Evolutionary conservation across 53 echinoderm and acorn worm genomes (phyloP).

Genomic region (Henricia sp.): DNA sequence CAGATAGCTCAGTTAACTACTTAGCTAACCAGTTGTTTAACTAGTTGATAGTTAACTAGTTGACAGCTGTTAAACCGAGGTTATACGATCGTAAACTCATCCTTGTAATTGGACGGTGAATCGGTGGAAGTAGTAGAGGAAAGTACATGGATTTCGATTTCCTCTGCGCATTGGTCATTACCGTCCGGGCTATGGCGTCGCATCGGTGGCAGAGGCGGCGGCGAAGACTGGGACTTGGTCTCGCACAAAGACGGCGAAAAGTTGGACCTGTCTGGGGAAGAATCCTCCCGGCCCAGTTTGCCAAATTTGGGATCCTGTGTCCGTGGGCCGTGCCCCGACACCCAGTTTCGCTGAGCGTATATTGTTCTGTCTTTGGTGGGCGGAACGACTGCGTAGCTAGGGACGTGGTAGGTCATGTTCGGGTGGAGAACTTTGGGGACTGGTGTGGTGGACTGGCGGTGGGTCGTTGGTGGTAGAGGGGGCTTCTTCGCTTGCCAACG

Average conservation of each 20-base stretch:
- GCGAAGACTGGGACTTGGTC: slow-evolving; percentile 61
- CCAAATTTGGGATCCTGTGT: not conserved
- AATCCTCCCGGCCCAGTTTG: not conserved
- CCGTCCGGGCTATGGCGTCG: slow-evolving; percentile 72
- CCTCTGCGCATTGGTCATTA: slow-evolving; percentile 60
- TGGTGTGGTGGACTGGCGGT: slow-evolving; percentile 49
- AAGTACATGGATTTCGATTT: slow-evolving; percentile 67
- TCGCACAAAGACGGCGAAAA: slow-evolving; percentile 3
- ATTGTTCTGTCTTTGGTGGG: slow-evolving; percentile 33
- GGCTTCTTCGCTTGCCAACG: slow-evolving; percentile 31
- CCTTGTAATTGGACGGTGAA: slow-evolving; percentile 28
- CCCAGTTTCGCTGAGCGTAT: slow-evolving; percentile 20
- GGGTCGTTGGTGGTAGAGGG: slow-evolving; percentile 37
- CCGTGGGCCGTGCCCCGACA: no score
- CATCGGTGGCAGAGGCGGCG: slow-evolving; percentile 66
- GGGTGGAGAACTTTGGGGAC: slow-evolving; percentile 70
- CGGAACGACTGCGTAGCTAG: slow-evolving; percentile 25
- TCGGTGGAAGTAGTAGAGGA: slow-evolving; percentile 33
- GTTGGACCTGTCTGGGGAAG: slow-evolving; percentile 24
- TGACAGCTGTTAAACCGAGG: not conserved
- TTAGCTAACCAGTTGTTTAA: not conserved
- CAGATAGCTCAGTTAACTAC: no score
- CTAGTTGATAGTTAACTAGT: no score
- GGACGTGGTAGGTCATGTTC: slow-evolving; percentile 54
- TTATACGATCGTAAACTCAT: slow-evolving; percentile 67